Percentiles rank a stretch among this genome's conserved stretches.
Conservation (phyloP, 2,888 invertebrate species). For the Aleiodes leptofemur region DNA sequence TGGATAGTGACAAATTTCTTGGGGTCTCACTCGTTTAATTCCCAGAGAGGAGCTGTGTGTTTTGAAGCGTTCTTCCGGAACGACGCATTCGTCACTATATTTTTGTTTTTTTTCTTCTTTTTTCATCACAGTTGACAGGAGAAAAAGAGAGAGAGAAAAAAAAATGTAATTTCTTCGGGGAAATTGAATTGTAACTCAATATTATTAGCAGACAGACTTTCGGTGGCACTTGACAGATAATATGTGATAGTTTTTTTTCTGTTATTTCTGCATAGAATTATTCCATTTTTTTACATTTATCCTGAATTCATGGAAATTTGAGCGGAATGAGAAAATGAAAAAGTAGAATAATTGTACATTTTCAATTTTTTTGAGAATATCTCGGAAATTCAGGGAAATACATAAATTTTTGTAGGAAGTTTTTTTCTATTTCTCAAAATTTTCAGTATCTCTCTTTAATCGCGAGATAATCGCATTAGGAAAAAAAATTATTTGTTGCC, state of each 20-base stretch:
- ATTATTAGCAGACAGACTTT: constrained; percentile 23
- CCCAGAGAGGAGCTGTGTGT: constrained; percentile 21
- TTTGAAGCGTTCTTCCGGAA: constrained; percentile 39
- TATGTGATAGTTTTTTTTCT: background rate
- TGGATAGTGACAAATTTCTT: constrained; percentile 29
- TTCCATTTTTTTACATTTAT: too few relatives aligned
- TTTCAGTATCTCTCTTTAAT: too few relatives aligned
- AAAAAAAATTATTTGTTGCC: too few relatives aligned
- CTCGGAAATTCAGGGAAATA: too few relatives aligned
- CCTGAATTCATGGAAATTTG: too few relatives aligned
- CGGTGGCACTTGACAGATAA: constrained; percentile 27
- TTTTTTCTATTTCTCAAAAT: too few relatives aligned
- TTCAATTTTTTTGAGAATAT: too few relatives aligned
- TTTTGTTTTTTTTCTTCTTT: constrained; percentile 36
- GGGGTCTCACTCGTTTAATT: background rate
- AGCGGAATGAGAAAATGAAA: too few relatives aligned
- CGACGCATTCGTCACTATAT: constrained; percentile 40
- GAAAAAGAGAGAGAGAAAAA: background rate
- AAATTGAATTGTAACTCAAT: constrained; percentile 14
- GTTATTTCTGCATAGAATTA: too few relatives aligned
- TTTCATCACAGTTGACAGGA: constrained; percentile 19
- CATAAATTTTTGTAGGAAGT: too few relatives aligned
- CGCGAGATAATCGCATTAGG: too few relatives aligned
- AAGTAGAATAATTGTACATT: too few relatives aligned
- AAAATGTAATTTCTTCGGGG: constrained; percentile 12